These are phyloP conservation scores for Neotoxoptera formosana DNA, from an alignment of 1,140 invertebrate species.

Conservation along the genomic window DNA sequence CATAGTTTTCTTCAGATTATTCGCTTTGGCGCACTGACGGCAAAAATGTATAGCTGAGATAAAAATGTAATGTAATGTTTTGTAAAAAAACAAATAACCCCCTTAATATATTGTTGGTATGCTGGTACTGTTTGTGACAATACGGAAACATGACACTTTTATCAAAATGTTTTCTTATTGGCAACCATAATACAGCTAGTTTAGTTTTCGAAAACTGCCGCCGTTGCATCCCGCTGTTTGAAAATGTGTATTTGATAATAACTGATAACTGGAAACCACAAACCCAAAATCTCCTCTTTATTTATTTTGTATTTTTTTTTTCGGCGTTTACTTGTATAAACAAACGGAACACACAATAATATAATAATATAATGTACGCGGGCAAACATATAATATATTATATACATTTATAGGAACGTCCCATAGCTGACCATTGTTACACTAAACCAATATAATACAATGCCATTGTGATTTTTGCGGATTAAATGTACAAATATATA, in stretches of 20 bases:
- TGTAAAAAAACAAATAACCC: background rate
- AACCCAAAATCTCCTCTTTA: conserved; percentile 27
- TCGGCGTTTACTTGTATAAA: conserved; percentile 50
- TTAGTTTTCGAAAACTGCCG: background rate
- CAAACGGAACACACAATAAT: conserved; percentile 24
- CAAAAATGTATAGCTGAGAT: background rate
- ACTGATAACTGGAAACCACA: conserved; percentile 53
- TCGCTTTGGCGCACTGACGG: background rate
- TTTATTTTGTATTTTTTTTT: conserved; percentile 25
- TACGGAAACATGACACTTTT: conserved; percentile 21
- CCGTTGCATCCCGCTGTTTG: conserved; percentile 22
- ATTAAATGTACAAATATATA: conserved; percentile 23
- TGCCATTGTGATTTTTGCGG: conserved; percentile 24
- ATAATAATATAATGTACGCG: background rate
- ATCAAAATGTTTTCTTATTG: conserved; percentile 3
- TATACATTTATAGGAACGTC: background rate
- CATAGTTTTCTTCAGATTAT: background rate
- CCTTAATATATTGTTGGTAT: background rate
- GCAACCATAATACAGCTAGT: background rate
- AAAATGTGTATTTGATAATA: background rate
- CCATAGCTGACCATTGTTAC: conserved; percentile 38
- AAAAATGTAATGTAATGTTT: background rate
- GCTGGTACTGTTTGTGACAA: background rate
- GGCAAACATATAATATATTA: conserved; percentile 38
- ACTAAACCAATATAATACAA: background rate